Base-by-base conservation (phyloP, 2,797 vertebrate genomes). In the Falco naumanni region DNA sequence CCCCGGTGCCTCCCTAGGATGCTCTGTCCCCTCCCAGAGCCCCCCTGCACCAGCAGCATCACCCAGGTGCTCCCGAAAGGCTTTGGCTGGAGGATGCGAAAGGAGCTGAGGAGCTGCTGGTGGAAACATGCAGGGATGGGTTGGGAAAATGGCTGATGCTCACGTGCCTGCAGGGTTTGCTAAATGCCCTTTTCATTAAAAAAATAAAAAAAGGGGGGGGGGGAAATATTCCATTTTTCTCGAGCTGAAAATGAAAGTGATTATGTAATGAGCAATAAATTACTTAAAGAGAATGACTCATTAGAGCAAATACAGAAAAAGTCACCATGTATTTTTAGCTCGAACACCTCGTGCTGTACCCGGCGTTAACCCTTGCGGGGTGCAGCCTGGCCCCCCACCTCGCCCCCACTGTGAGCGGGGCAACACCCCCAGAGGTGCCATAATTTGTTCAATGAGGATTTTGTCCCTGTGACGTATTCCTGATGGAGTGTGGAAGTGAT, bases 261-360 rank as follows among this genome's bases (percentile, higher is more conserved):
- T 98, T 98, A 98, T 97, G 94, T 98, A 98, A 98, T 89, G 56
- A 97, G 95, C 98, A 97, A 97, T 98, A 98, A 98, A 98, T 98
- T 97, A 97, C 97, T 95, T 97, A 96, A 97, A 95, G 96, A 33
- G 97, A 96, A 95, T 98, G 98, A 98, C 96, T 98, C 97, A 98
- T 98, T 98, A 97, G 95, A 97, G 89, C 95, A 39, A 79, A 69
- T 95, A 60, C 80, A 66, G 93, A 90, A 82, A 71, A 95, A 95
- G 90, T 65, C 87, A 86, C 78, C 10, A 65, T 25, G 78, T 97
- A 98, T 98, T 98, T 98, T 98, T 98, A 98, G 97, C 95, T 87
- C 26, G 24, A 78, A 69, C 85, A 29, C 84, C 77, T 74, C 10
- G 53, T 74, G 60, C 68, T 24, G 39, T 69, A 65, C 50, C 63